Evolutionary conservation across 92 coral and sea anemone species (phyloP), one percentile per base, ranked within the genome.

Genomic region (Galaxea fascicularis): DNA sequence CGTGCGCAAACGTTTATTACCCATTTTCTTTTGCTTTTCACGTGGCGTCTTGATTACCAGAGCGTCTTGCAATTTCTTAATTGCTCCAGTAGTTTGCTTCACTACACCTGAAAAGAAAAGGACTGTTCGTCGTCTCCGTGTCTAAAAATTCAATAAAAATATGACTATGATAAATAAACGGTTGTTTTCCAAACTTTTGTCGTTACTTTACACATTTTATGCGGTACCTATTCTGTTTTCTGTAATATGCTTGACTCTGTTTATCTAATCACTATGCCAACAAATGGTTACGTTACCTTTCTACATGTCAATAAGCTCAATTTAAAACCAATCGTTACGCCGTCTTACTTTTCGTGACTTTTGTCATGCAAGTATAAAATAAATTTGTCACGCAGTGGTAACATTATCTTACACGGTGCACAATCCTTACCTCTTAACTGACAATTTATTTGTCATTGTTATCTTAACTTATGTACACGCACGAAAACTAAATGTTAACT

Each of bases 151-250:
- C 31, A 79, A 20, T 20, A 47, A 65, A 22, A 47, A 65, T 46
- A 78, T 27, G 35, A 30, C 80, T 35, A 58, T 27, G 49, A 63
- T 65, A 64, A 78, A 25, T 78, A 2, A 78, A 41, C 13, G 83
- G 83, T 49, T 78, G 74, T 63, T 64, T 0, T 3, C 10, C 83
- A 65, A 78, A 63, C 64, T 25, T 24, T 0, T 44, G 10, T 53
- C 22, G 27, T 29, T 8, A 21, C 7, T 0, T 18, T 15, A 26
- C 22, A 79, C 74, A 66, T 66, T 51, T 66, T 29, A 31, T 53
- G 52, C n/a, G 69, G 22, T 29, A 24, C 54, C 44, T 44, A 25
- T 54, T 74, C 20, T 21, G n/a, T 25, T 71, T 39, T 25, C 12
- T 11, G 10, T 0, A n/a, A 35, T 9, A 71, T 45, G 14, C 7